Evolutionary conservation across 1,140 invertebrate species (phyloP).

Genomic region (Scaptodrosophila lebanonensis): DNA sequence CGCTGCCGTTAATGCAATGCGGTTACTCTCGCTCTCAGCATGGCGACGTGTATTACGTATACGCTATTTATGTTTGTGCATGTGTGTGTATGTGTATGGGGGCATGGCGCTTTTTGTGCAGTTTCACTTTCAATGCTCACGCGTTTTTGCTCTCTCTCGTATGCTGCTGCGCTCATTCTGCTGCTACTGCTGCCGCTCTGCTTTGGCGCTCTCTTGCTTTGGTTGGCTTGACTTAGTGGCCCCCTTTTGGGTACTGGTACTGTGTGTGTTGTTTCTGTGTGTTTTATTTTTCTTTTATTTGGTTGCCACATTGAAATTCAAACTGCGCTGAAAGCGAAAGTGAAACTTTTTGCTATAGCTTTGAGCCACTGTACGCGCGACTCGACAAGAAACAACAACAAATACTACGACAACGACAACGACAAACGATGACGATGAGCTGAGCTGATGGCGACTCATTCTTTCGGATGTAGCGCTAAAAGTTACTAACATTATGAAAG

Average conservation of each 20-base stretch:
- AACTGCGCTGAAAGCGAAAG: slow-evolving; percentile 67
- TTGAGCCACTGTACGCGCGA: slow-evolving; percentile 46
- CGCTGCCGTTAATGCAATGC: neutral
- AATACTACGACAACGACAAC: no score
- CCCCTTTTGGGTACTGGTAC: slow-evolving; percentile 48
- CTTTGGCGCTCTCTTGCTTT: slow-evolving; percentile 37
- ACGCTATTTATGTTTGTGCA: slow-evolving; percentile 17
- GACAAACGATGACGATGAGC: no score
- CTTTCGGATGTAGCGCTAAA: slow-evolving; percentile 27
- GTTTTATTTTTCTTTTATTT: slow-evolving; percentile 8
- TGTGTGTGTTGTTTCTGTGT: slow-evolving; percentile 18
- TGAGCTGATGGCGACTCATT: slow-evolving; percentile 28
- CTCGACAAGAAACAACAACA: no score
- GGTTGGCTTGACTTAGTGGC: slow-evolving; percentile 63
- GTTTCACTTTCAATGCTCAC: slow-evolving; percentile 65
- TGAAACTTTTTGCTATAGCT: slow-evolving; percentile 67
- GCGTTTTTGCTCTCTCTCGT: slow-evolving; percentile 22
- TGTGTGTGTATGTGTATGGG: slow-evolving; percentile 3
- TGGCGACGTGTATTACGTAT: slow-evolving; percentile 55
- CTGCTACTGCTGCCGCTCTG: neutral
- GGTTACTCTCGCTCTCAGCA: slow-evolving; percentile 63
- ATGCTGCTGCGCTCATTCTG: slow-evolving; percentile 2
- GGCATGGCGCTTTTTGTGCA: slow-evolving; percentile 24
- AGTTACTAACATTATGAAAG: slow-evolving; percentile 32
- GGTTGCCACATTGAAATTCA: slow-evolving; percentile 52